A percentile compares a stretch with the other conserved stretches of the same genome.
phyloP scores from a whole-genome alignment of 2,797 vertebrate species.

The Pogoniulus pusillus region DNA sequence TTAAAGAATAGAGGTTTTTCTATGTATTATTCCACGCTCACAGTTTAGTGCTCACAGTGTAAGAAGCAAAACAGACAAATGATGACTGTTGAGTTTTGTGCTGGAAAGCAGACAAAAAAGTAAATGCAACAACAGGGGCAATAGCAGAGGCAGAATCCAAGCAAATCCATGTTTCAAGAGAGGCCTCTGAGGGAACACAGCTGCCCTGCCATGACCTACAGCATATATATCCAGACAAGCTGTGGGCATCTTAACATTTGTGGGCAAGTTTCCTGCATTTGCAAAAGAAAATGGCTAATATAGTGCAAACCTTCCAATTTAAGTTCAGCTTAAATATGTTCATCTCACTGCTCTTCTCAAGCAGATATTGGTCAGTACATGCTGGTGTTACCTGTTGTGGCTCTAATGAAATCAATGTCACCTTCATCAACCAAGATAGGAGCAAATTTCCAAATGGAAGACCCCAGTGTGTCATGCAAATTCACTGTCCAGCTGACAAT shows the following conservation, averaged over 20 bases:
- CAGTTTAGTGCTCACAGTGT: conserved; percentile 74
- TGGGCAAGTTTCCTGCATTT: background rate
- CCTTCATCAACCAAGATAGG: background rate
- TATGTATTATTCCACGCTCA: conserved; percentile 63
- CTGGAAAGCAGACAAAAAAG: background rate
- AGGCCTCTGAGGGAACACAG: background rate
- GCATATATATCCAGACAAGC: background rate
- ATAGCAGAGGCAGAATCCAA: conserved; percentile 16
- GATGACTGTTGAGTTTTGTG: background rate
- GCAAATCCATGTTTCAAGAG: background rate
- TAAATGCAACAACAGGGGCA: background rate
- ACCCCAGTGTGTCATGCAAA: background rate
- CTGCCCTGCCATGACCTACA: background rate
- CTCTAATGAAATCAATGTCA: conserved; percentile 1
- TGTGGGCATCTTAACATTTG: background rate
- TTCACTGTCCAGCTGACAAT: background rate
- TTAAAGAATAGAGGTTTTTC: conserved; percentile 55
- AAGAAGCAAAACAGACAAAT: conserved; percentile 55
- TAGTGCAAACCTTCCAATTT: background rate
- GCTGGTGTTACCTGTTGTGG: background rate
- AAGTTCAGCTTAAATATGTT: background rate
- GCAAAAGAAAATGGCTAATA: background rate
- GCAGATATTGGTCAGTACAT: background rate
- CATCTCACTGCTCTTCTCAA: background rate
- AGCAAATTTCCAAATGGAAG: conserved; percentile 10